Evolutionary conservation across 2,797 vertebrate genomes (phyloP), one percentile per base, ranked within the genome.

Genomic region (Melanotaenia trifasciata): DNA sequence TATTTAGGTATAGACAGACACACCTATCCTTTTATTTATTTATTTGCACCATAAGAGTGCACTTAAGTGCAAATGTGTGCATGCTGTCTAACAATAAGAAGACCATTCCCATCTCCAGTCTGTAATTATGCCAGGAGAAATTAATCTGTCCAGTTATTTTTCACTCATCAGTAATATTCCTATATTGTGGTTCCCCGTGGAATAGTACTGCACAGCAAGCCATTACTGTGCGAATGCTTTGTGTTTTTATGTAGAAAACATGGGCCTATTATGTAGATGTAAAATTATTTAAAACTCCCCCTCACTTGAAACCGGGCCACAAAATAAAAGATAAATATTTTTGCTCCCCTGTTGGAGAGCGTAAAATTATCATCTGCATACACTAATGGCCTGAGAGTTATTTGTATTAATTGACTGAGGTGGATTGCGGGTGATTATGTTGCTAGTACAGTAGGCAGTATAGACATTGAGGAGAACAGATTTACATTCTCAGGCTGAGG

Each of bases 101-200:
- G 81, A 83, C 87, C 71, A 76, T 87, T 87, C 84, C 75, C 30
- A 51, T 89, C 84, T 88, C 79, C 67, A 79, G 85, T 79, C 87
- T 92, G 80, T 93, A 94, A 94, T 94, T 93, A 93, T 82, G 75
- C 77, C 67, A 76, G 83, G 80, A 92, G 88, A 89, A 89, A 89
- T 87, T 70, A 92, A 90, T 92, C 85, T 86, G 85, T 89, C 88
- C 78, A 69, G 80, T 93, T 94, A 90, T 93, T 93, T 92, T 86
- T 80, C 82, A 83, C 82, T 84, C 85, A 87, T 92, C 88, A 75
- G 84, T 91, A 92, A 93, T 90, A 89, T 87, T 88, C 84, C 84
- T 88, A 86, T 78, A 89, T 93, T 90, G 90, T 91, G 85, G 81
- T 81, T 92, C 87, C 86, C 86, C 47, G 80, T 86, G 83, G 92